Conservation (phyloP, 2,797 vertebrate genomes). For the Neoniphon sammara region DNA sequence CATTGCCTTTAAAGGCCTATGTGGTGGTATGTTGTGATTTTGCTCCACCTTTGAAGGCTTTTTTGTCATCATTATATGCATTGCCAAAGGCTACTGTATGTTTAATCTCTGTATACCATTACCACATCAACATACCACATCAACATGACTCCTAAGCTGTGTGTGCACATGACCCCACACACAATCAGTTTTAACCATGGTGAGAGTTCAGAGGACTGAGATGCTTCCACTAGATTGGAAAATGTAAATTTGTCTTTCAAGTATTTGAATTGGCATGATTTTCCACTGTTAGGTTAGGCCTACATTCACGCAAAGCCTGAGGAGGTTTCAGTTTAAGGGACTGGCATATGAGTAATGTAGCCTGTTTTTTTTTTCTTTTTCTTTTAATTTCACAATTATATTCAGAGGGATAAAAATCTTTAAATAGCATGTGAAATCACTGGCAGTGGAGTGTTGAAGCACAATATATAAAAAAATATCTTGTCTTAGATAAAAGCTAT, state of each 20-base stretch:
- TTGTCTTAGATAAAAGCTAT: too few relatives aligned
- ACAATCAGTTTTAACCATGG: constrained; percentile 27
- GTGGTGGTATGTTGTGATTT: constrained; percentile 4
- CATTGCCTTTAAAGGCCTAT: too few relatives aligned
- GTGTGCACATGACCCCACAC: constrained; percentile 15
- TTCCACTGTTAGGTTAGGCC: constrained; percentile 21
- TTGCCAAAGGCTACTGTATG: too few relatives aligned
- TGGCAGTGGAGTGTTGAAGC: not conserved
- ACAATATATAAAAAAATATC: not conserved
- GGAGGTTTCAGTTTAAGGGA: constrained; percentile 17
- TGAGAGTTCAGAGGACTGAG: constrained; percentile 5
- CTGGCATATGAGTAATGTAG: constrained; percentile 42
- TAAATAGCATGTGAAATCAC: constrained; percentile 3
- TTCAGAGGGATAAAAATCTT: constrained; percentile 19
- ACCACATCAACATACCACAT: not conserved
- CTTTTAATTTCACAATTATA: not conserved
- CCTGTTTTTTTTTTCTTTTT: too few relatives aligned
- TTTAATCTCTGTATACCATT: too few relatives aligned
- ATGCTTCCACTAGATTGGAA: constrained; percentile 5
- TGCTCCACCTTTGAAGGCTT: not conserved
- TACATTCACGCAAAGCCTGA: constrained; percentile 35
- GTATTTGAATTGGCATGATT: constrained; percentile 43
- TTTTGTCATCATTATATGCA: not conserved
- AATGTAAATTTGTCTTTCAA: constrained; percentile 47
- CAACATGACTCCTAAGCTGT: not conserved